A percentile compares a stretch with the other conserved stretches of the same genome.
Conservation (phyloP, 2,888 invertebrate genomes). For the Acanthosepion lycidas region DNA sequence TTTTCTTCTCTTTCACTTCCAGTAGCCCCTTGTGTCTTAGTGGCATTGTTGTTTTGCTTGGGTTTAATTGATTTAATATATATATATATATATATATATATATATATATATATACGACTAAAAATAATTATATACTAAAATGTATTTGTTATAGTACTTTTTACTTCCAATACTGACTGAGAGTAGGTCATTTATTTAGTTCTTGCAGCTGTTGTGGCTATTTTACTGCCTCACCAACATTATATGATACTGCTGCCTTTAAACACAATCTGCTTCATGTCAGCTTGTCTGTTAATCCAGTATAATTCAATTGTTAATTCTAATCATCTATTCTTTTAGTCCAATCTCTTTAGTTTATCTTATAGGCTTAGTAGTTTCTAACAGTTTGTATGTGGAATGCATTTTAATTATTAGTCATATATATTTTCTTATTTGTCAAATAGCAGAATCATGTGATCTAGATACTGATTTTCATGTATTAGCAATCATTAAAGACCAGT, state of each 20-base stretch:
- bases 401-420: background rate
- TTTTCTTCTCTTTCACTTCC: too few relatives aligned
- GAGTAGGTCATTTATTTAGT: background rate
- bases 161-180: background rate
- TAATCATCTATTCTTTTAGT: background rate
- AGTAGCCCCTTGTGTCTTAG: too few relatives aligned
- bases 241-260: background rate
- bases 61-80: too few relatives aligned
- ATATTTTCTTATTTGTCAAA: background rate
- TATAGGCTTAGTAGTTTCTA: background rate
- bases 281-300: background rate
- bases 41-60: too few relatives aligned
- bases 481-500: background rate
- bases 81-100: too few relatives aligned
- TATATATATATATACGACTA: background rate
- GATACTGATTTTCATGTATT: background rate
- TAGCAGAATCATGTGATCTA: background rate
- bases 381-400: background rate
- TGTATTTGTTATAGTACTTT: background rate
- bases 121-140: background rate
- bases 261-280: background rate
- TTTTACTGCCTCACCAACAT: background rate
- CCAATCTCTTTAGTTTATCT: background rate
- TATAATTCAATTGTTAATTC: slow-evolving; percentile 20
- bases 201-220: background rate